phyloP scores from a whole-genome alignment of 2,888 invertebrate genomes.

The Liposcelis brunnea region DNA sequence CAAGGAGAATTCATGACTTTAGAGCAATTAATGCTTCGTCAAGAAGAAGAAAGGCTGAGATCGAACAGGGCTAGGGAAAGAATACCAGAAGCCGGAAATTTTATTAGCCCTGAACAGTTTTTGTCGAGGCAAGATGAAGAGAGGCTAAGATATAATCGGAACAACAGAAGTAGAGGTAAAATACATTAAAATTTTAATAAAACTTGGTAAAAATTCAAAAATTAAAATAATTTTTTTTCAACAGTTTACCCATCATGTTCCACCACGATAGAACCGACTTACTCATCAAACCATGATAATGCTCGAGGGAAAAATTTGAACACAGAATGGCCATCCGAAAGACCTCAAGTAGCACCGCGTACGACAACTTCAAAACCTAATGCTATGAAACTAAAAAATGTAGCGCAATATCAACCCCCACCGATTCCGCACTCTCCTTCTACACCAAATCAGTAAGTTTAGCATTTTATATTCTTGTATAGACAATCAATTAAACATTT shows the following conservation, averaged over 20 bases:
- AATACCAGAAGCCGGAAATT: neutral
- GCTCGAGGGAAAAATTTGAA: slow-evolving; percentile 19
- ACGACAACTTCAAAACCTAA: slow-evolving; percentile 10
- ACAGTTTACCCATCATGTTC: too few species aligned
- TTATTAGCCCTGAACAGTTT: too few species aligned
- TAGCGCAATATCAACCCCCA: slow-evolving; percentile 37
- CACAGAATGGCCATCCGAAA: slow-evolving; percentile 17
- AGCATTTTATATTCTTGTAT: neutral
- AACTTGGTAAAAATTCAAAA: slow-evolving; percentile 9
- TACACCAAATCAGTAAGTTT: slow-evolving; percentile 11
- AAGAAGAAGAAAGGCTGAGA: slow-evolving; percentile 16
- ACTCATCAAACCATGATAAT: slow-evolving; percentile 14
- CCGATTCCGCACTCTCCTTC: slow-evolving; percentile 24
- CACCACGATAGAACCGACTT: too few species aligned
- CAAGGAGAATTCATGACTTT: slow-evolving; percentile 1
- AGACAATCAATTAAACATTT: too few species aligned
- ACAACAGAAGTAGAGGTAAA: slow-evolving; percentile 15
- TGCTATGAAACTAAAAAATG: slow-evolving; percentile 31
- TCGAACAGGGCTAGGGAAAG: slow-evolving; percentile 15
- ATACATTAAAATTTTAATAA: slow-evolving; percentile 16
- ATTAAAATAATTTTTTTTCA: too few species aligned
- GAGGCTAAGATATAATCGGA: too few species aligned
- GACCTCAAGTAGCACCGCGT: slow-evolving; percentile 1
- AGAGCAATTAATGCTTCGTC: neutral
- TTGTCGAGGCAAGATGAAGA: too few species aligned